These are phyloP conservation scores for Drosophila albomicans DNA, from an alignment of 1,140 invertebrate species.

Conservation along the genomic window DNA sequence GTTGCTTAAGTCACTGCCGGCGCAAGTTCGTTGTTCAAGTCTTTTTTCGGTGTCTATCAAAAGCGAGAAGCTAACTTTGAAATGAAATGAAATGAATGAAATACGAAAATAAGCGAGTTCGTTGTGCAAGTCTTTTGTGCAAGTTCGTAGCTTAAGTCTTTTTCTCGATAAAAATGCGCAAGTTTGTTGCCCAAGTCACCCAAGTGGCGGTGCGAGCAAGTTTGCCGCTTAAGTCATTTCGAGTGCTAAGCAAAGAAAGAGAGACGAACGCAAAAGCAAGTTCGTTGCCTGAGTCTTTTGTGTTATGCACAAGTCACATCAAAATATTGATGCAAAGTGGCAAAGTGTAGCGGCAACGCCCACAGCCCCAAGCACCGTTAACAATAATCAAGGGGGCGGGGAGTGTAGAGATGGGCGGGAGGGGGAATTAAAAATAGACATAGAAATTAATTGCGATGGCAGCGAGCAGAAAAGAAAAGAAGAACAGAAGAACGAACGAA, in stretches of 20 bases:
- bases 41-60: background rate
- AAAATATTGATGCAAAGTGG: constrained; percentile 31
- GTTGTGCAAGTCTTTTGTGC: constrained; percentile 71
- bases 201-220: background rate
- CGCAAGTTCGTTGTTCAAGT: background rate
- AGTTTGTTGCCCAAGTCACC: constrained; percentile 22
- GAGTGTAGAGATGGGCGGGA: background rate
- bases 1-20: background rate
- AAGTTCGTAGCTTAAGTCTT: constrained; percentile 67
- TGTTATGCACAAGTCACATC: constrained; percentile 22
- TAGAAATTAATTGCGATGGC: constrained; percentile 75
- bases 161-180: background rate
- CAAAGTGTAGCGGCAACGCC: constrained; percentile 17
- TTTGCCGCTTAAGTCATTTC: constrained; percentile 13
- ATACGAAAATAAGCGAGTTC: constrained; percentile 41
- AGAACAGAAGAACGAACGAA: background rate
- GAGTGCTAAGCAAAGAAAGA: background rate
- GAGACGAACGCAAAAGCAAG: background rate
- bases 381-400: constrained; percentile 9
- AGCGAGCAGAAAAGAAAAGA: constrained; percentile 11
- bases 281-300: constrained; percentile 13
- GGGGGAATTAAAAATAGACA: constrained; percentile 67
- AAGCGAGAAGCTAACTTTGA: too few relatives aligned
- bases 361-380: constrained; percentile 40
- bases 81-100: too few relatives aligned